Conservation (phyloP, 2,113 vertebrate genomes). For the Neotoma lepida region DNA sequence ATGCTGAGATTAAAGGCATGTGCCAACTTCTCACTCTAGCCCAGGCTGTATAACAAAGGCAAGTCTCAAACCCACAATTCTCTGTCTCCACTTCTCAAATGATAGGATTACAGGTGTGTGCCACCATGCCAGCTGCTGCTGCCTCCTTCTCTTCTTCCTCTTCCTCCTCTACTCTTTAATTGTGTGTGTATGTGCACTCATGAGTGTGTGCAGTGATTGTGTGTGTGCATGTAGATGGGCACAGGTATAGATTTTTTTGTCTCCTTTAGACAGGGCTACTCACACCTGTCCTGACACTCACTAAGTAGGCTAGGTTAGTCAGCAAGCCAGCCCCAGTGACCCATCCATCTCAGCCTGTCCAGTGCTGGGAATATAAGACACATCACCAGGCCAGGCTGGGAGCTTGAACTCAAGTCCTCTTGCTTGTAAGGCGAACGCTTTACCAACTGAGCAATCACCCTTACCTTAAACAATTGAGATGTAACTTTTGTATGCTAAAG, state of each 20-base stretch:
- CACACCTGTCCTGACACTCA: neutral
- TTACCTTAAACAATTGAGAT: neutral
- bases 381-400: no score
- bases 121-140: neutral
- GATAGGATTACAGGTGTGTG: neutral
- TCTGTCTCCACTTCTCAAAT: neutral
- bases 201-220: neutral
- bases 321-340: neutral
- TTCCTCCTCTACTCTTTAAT: neutral
- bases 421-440: neutral
- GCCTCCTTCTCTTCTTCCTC: no score
- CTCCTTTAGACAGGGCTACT: neutral
- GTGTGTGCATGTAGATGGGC: neutral
- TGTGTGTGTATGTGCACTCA: no score
- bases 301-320: neutral
- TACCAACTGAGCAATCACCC: neutral
- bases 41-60: neutral
- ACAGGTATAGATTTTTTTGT: neutral
- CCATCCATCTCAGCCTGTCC: no score
- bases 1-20: neutral
- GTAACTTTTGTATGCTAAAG: conserved; percentile 28
- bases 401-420: neutral
- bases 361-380: neutral
- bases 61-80: neutral
- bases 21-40: neutral